Conservation (phyloP, 2,888 invertebrate species). For the Spodoptera exigua region DNA sequence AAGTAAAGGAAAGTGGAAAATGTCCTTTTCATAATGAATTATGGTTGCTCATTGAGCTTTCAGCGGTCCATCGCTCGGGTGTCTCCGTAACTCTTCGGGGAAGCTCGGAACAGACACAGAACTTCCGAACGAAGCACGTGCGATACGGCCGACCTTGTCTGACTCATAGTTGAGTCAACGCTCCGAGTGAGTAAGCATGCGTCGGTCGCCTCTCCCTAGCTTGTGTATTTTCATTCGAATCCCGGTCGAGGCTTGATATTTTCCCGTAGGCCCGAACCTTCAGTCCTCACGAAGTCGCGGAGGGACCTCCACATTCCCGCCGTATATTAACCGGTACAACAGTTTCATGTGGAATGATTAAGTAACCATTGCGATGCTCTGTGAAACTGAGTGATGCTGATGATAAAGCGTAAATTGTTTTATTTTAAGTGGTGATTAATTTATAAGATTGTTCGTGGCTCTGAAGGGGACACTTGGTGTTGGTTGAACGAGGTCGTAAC, state of each 20-base stretch:
- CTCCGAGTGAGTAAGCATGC: conserved; percentile 68
- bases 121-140: conserved; percentile 44
- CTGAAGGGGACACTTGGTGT: conserved; percentile 39
- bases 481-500: conserved; percentile 29
- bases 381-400: conserved; percentile 48
- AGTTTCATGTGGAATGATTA: conserved; percentile 80
- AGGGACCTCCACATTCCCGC: conserved; percentile 59
- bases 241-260: conserved; percentile 85
- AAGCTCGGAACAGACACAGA: conserved; percentile 64
- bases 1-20: conserved; percentile 70
- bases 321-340: conserved; percentile 60
- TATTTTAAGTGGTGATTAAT: conserved; percentile 53
- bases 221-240: conserved; percentile 76
- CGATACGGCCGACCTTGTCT: conserved; percentile 68
- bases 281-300: conserved; percentile 78
- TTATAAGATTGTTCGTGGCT: conserved; percentile 32
- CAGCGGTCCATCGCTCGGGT: conserved; percentile 69
- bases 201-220: conserved; percentile 52
- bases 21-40: conserved; percentile 80
- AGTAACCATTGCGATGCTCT: conserved; percentile 72
- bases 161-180: conserved; percentile 73
- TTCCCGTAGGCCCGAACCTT: conserved; percentile 84
- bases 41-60: conserved; percentile 85
- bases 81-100: conserved; percentile 68
- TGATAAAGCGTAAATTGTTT: conserved; percentile 46